A percentile compares a stretch with the other conserved stretches of the same genome.
Evolutionary conservation across 1,140 invertebrate genomes (phyloP).

Genomic region (Pectinophora gossypiella): DNA sequence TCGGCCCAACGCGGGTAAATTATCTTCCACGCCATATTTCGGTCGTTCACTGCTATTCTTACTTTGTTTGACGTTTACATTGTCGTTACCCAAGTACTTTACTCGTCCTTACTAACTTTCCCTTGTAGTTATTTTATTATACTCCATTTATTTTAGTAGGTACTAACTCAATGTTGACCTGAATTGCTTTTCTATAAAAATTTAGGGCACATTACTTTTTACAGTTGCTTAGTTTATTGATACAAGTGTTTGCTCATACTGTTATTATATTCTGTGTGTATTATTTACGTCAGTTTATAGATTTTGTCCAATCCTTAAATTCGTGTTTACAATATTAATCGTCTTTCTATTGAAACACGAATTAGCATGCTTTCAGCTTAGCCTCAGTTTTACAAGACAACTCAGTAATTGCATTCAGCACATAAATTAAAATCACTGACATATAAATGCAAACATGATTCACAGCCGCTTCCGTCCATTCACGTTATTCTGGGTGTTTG

Average conservation of each 20-base stretch:
- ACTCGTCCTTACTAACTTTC: neutral
- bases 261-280: too few relatives aligned
- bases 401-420: too few relatives aligned
- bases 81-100: neutral
- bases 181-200: too few relatives aligned
- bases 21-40: constrained; percentile 65
- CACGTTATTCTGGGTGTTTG: constrained; percentile 35
- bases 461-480: constrained; percentile 38
- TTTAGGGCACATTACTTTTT: neutral
- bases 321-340: too few relatives aligned
- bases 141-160: neutral
- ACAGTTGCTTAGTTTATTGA: too few relatives aligned
- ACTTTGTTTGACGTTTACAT: neutral
- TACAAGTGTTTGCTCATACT: too few relatives aligned
- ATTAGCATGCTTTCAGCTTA: too few relatives aligned
- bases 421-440: neutral
- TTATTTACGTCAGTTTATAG: too few relatives aligned
- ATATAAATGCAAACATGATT: constrained; percentile 22
- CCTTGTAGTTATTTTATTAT: neutral
- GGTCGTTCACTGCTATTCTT: constrained; percentile 41
- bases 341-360: too few relatives aligned
- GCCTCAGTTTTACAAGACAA: too few relatives aligned
- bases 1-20: constrained; percentile 54
- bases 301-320: too few relatives aligned
- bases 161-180: too few relatives aligned